phyloP scores from a whole-genome alignment of 2,888 invertebrate genomes.

The Mimas tiliae region DNA sequence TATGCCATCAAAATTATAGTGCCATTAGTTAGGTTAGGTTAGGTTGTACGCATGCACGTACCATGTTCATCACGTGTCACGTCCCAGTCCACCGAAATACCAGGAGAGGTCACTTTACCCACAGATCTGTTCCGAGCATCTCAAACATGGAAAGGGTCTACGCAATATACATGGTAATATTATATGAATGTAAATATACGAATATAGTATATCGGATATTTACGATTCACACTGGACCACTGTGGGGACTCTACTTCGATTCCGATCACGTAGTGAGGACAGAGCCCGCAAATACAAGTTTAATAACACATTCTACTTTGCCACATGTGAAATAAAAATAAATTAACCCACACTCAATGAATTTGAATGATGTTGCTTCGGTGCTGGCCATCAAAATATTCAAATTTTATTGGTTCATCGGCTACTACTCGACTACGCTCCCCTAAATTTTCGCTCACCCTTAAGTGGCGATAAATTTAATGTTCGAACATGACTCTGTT shows the following conservation, averaged over 20 bases:
- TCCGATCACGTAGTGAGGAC: conserved; percentile 1
- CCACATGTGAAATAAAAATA: background rate
- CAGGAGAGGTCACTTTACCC: too few species aligned
- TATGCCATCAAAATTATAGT: too few species aligned
- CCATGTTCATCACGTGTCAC: too few species aligned
- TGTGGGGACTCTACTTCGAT: background rate
- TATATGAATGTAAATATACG: background rate
- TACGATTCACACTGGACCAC: conserved; percentile 1
- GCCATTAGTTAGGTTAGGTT: too few species aligned
- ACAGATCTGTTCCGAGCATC: background rate
- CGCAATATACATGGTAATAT: background rate
- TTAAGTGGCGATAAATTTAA: conserved; percentile 16
- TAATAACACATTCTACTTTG: background rate
- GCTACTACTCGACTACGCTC: conserved; percentile 11
- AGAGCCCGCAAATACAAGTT: background rate
- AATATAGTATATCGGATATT: background rate
- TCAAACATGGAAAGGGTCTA: background rate
- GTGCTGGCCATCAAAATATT: conserved; percentile 15
- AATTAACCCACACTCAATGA: conserved; percentile 8
- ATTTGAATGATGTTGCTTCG: conserved; percentile 16
- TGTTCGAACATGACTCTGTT: conserved; percentile 9
- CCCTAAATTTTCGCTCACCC: conserved; percentile 16
- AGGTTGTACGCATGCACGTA: too few species aligned
- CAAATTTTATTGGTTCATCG: conserved; percentile 22
- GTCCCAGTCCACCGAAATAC: too few species aligned